Evolutionary conservation across 2,113 vertebrate species (phyloP).

Genomic region (Caretta caretta): DNA sequence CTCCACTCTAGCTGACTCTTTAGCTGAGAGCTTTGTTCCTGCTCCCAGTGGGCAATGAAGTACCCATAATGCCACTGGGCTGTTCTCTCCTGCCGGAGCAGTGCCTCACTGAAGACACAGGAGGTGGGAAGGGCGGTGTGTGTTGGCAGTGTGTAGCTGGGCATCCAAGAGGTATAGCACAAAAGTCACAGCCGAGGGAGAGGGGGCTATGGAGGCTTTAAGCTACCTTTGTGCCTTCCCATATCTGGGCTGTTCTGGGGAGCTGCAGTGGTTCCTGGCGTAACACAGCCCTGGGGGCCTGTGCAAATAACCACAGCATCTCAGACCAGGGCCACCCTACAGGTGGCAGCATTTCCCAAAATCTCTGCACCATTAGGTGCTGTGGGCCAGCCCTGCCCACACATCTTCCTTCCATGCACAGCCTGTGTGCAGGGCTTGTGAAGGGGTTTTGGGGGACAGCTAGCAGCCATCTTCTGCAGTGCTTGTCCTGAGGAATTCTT

Average conservation of each 20-base stretch:
- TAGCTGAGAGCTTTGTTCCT: not conserved
- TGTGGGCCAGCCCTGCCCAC: not conserved
- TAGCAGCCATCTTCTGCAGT: no score
- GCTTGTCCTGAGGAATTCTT: not conserved
- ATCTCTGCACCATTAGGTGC: not conserved
- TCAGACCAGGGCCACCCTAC: not conserved
- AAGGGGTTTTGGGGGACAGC: not conserved
- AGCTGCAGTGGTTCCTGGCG: not conserved
- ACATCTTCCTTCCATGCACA: not conserved
- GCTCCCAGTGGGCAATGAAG: not conserved
- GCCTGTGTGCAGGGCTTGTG: not conserved
- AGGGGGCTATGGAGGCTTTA: not conserved
- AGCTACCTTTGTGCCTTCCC: not conserved
- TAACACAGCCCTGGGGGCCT: not conserved
- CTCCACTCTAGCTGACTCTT: not conserved
- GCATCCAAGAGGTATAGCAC: not conserved
- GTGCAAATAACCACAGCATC: not conserved
- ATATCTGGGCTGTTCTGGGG: not conserved
- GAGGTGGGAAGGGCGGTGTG: not conserved
- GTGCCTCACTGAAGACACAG: not conserved
- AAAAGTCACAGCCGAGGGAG: not conserved
- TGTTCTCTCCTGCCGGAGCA: not conserved
- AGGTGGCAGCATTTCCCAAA: not conserved
- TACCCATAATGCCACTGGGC: not conserved
- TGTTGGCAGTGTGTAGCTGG: not conserved